Evolutionary conservation across 2,797 vertebrate species (phyloP).

Genomic region (Gallinago stenura): DNA sequence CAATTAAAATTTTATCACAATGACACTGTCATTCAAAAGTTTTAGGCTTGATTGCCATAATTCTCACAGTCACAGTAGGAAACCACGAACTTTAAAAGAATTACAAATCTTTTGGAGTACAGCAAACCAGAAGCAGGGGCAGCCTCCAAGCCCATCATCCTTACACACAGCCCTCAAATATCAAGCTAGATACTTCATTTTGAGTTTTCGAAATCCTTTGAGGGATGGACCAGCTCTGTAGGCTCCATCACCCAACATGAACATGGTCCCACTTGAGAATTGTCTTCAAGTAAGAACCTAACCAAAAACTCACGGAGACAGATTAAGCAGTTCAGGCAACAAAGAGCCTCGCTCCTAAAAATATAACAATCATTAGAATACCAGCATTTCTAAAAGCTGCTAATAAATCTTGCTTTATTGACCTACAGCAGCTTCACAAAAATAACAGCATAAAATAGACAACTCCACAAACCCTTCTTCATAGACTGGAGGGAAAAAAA

Average conservation of each 20-base stretch:
- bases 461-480: background rate
- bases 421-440: slow-evolving; percentile 8
- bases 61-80: background rate
- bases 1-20: slow-evolving; percentile 9
- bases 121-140: background rate
- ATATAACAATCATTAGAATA: slow-evolving; percentile 11
- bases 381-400: background rate
- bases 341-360: background rate
- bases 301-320: background rate
- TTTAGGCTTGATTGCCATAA: background rate
- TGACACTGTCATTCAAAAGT: slow-evolving; percentile 17
- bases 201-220: background rate
- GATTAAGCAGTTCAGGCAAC: background rate
- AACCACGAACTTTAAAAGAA: slow-evolving; percentile 9
- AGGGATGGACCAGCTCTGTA: background rate
- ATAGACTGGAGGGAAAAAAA: background rate
- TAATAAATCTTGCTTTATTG: slow-evolving; percentile 46
- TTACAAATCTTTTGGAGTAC: background rate
- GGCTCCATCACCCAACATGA: background rate
- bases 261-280: background rate
- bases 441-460: background rate
- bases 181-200: background rate
- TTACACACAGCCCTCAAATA: background rate
- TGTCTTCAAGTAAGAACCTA: background rate
- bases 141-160: background rate